These are phyloP conservation scores for Lepus townsendii DNA, from an alignment of 2,797 vertebrate genomes.

Conservation along the genomic window DNA sequence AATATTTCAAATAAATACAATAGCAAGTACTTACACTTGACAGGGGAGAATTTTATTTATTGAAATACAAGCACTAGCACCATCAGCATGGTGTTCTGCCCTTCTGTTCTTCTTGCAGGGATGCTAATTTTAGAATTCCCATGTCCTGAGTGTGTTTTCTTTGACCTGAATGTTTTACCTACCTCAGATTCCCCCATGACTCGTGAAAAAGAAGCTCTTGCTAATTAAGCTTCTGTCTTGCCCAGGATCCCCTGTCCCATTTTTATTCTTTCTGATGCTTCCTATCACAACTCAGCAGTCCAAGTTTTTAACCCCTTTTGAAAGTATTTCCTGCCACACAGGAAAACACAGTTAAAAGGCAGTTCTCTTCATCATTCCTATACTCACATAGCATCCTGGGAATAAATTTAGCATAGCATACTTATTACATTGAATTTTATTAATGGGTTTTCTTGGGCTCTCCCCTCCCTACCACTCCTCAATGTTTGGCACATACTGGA, in stretches of 20 bases:
- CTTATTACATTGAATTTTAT: constrained; percentile 25
- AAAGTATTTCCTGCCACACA: constrained; percentile 49
- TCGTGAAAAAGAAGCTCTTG: not conserved
- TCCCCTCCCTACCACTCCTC: not conserved
- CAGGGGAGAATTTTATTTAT: not conserved
- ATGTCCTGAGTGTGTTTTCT: not conserved
- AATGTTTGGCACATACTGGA: not conserved
- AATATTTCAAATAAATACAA: constrained; percentile 37
- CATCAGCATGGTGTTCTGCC: not conserved
- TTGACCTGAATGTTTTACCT: not conserved
- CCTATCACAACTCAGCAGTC: not conserved
- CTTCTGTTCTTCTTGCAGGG: not conserved
- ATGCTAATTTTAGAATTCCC: not conserved
- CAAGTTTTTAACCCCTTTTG: not conserved
- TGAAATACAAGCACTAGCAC: not conserved
- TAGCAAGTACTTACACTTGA: not conserved
- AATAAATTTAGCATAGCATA: not conserved
- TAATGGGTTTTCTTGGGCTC: not conserved
- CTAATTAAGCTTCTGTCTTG: not conserved
- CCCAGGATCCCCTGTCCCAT: not conserved
- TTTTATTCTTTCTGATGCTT: not conserved
- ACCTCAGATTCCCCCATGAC: not conserved
- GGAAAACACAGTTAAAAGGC: not conserved
- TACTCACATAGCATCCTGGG: not conserved
- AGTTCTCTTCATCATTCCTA: not conserved